Percentiles rank a stretch among this genome's conserved stretches.
Evolutionary conservation across 1,140 invertebrate species (phyloP).

Genomic region (Drosophila kanapiae): DNA sequence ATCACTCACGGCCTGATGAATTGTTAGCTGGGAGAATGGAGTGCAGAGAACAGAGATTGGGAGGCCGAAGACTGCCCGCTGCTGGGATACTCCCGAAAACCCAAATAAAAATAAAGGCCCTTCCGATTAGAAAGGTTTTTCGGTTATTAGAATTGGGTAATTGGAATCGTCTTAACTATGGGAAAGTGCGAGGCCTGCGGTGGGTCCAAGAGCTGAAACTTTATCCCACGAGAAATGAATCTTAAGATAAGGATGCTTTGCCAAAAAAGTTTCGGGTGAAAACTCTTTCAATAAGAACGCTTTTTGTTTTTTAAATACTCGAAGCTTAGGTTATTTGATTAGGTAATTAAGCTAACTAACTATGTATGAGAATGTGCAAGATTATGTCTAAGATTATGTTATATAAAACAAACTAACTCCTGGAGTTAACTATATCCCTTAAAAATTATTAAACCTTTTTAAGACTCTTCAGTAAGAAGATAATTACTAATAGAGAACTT

Average conservation of each 20-base stretch:
- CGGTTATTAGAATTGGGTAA: constrained; percentile 38
- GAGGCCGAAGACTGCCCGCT: constrained; percentile 54
- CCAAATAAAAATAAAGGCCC: constrained; percentile 8
- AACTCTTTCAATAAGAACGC: background rate
- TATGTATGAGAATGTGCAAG: background rate
- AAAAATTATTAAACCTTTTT: no score
- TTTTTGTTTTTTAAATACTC: background rate
- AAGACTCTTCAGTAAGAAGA: no score
- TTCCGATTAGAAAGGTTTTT: constrained; percentile 51
- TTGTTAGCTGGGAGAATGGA: constrained; percentile 36
- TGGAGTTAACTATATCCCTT: no score
- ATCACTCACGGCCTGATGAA: constrained; percentile 62
- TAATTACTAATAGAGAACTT: no score
- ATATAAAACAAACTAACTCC: no score
- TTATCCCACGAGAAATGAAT: constrained; percentile 8
- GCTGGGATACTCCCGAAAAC: constrained; percentile 45
- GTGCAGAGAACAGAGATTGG: background rate
- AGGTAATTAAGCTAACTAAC: background rate
- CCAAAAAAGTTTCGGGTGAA: background rate
- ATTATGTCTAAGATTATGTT: no score
- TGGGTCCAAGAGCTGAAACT: constrained; percentile 48
- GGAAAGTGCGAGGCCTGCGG: constrained; percentile 40
- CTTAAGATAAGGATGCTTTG: background rate
- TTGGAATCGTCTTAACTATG: constrained; percentile 50
- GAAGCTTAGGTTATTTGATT: background rate